Percentiles rank a stretch among this genome's conserved stretches.
Evolutionary conservation across 2,113 vertebrate species (phyloP).

Genomic region (Toxotes chatareus): DNA sequence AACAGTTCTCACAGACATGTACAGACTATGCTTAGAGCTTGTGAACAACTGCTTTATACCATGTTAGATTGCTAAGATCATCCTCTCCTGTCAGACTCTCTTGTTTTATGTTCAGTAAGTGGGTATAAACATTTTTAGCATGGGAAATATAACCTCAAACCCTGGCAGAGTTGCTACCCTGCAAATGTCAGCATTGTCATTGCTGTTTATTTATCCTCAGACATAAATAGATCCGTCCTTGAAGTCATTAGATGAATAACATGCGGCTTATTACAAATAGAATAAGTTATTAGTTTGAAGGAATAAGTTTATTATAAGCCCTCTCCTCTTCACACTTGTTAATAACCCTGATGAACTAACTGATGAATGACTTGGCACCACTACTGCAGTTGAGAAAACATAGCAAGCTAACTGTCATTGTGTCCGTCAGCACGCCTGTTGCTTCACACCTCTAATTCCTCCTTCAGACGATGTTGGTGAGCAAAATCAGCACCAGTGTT

Average conservation of each 20-base stretch:
- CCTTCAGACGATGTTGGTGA: not conserved
- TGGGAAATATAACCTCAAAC: not conserved
- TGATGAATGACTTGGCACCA: not conserved
- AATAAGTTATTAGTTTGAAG: not conserved
- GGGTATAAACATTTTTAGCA: not conserved
- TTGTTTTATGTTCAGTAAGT: not conserved
- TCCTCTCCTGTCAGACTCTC: too few relatives aligned
- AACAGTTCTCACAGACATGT: too few relatives aligned
- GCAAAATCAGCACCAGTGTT: not conserved
- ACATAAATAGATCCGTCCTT: slow-evolving; percentile 32
- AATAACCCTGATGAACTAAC: not conserved
- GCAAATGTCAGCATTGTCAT: not conserved
- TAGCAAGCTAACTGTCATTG: not conserved
- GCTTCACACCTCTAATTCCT: not conserved
- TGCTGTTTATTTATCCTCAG: not conserved
- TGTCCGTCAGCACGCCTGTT: not conserved
- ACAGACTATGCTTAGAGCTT: too few relatives aligned
- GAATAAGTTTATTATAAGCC: not conserved
- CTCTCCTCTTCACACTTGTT: not conserved
- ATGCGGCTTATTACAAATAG: not conserved
- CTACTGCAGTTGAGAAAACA: slow-evolving; percentile 4
- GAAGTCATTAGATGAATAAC: not conserved
- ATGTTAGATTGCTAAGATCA: too few relatives aligned
- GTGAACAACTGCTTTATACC: too few relatives aligned
- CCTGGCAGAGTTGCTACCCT: not conserved